Conservation (phyloP, 2,888 invertebrate species). For the Phyto melanocephala region DNA sequence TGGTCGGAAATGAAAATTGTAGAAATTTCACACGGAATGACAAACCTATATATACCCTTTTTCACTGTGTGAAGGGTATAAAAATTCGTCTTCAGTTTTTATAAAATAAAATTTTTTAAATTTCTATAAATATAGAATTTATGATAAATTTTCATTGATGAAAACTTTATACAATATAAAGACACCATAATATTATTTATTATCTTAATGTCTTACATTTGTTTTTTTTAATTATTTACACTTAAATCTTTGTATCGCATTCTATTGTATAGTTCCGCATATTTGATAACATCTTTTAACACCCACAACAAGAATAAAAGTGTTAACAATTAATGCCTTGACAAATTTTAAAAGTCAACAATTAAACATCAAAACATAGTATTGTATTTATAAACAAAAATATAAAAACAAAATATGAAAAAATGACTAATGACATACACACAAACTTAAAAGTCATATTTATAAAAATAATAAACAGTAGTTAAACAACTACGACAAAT, state of each 20-base stretch:
- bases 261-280: neutral
- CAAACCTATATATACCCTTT: no score
- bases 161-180: no score
- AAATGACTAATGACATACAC: constrained; percentile 40
- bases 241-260: neutral
- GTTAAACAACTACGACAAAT: neutral
- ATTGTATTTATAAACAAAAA: neutral
- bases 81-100: no score
- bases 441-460: constrained; percentile 7
- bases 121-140: no score
- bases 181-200: no score
- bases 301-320: constrained; percentile 15
- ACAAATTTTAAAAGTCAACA: constrained; percentile 44
- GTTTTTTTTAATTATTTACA: no score
- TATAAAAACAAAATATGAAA: no score
- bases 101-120: no score
- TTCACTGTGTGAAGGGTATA: no score
- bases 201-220: neutral
- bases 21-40: no score
- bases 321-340: constrained; percentile 43
- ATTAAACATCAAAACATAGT: constrained; percentile 9
- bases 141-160: no score
- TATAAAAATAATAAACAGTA: constrained; percentile 30
- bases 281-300: constrained; percentile 21
- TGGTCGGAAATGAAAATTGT: no score